These are phyloP conservation scores for Nezara viridula DNA, from an alignment of 2,888 invertebrate genomes.

Conservation along the genomic window DNA sequence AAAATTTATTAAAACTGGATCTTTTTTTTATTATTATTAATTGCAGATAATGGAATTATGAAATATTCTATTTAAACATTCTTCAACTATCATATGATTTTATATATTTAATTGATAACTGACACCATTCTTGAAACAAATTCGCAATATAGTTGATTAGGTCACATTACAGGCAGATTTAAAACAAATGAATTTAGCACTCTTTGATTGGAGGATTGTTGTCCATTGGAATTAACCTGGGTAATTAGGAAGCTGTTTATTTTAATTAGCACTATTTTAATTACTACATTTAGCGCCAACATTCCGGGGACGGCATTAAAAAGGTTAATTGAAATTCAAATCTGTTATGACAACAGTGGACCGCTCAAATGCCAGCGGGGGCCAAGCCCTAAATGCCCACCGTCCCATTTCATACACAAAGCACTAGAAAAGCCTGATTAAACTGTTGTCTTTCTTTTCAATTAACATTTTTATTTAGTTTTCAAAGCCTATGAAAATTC, in stretches of 20 bases:
- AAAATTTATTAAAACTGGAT: too few relatives aligned
- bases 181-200: neutral
- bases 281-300: neutral
- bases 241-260: constrained; percentile 39
- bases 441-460: neutral
- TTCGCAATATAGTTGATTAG: neutral
- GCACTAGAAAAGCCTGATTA: neutral
- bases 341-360: constrained; percentile 31
- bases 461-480: neutral
- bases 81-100: neutral
- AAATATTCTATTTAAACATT: too few relatives aligned
- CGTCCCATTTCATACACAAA: neutral
- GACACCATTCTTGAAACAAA: neutral
- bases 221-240: constrained; percentile 23
- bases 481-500: neutral
- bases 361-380: neutral
- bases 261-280: constrained; percentile 45
- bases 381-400: neutral
- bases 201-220: constrained; percentile 19
- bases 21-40: too few relatives aligned
- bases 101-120: neutral
- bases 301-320: constrained; percentile 22
- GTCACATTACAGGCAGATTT: neutral
- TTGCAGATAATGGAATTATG: too few relatives aligned
- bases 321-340: constrained; percentile 38